Conservation (phyloP, 2,888 invertebrate genomes). For the Leptothorax acervorum region DNA sequence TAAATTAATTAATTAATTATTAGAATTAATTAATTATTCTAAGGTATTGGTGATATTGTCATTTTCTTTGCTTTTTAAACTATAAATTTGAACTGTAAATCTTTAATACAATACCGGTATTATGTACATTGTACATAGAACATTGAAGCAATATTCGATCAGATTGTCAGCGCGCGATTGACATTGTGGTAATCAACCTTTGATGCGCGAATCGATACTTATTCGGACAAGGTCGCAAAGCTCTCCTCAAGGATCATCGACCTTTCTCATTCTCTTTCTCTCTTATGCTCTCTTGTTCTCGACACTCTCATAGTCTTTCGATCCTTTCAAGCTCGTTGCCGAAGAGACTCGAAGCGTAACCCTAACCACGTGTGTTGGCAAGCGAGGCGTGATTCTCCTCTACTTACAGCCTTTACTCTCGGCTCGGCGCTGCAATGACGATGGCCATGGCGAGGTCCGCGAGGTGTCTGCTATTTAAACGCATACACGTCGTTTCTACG, state of each 20-base stretch:
- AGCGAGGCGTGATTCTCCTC: constrained; percentile 60
- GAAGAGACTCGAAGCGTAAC: constrained; percentile 36
- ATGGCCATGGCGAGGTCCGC: not conserved
- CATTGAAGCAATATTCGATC: not conserved
- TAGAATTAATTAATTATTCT: constrained; percentile 8
- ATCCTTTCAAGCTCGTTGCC: constrained; percentile 29
- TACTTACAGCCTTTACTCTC: not conserved
- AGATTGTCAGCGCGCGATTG: not conserved
- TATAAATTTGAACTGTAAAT: not conserved
- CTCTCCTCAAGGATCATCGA: constrained; percentile 69
- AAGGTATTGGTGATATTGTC: not conserved
- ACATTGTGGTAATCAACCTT: constrained; percentile 30
- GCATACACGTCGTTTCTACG: constrained; percentile 40
- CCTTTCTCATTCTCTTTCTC: constrained; percentile 48
- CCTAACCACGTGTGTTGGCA: constrained; percentile 51
- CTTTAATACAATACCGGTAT: not conserved
- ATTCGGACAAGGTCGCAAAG: constrained; percentile 64
- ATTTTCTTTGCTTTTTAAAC: not conserved
- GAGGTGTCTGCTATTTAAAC: constrained; percentile 64
- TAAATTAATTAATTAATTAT: constrained; percentile 18
- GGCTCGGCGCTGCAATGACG: constrained; percentile 31
- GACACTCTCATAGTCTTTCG: constrained; percentile 64
- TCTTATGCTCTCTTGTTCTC: constrained; percentile 27
- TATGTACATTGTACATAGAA: not conserved
- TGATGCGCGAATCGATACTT: constrained; percentile 38